Conservation (phyloP, 2,797 vertebrate genomes). For the Parotocinclus haroldoi region DNA sequence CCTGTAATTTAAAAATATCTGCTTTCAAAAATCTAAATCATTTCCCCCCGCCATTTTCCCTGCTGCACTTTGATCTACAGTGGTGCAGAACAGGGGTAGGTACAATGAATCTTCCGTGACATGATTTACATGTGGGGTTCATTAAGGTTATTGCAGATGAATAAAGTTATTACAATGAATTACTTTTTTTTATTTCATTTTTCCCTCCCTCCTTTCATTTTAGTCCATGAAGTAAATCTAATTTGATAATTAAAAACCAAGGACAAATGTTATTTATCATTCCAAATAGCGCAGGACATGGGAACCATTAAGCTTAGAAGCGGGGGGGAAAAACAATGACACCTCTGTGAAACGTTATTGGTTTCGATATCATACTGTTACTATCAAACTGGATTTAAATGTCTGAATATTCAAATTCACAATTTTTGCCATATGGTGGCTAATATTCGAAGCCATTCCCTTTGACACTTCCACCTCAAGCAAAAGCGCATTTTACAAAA, state of each 20-base stretch:
- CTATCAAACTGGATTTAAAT: neutral
- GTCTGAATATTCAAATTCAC: conserved; percentile 25
- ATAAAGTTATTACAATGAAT: conserved; percentile 64
- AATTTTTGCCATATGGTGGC: conserved; percentile 47
- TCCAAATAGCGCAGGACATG: conserved; percentile 38
- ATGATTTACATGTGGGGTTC: conserved; percentile 65
- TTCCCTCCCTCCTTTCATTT: conserved; percentile 13
- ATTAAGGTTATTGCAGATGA: conserved; percentile 72
- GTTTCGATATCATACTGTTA: conserved; percentile 29
- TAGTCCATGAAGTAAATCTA: conserved; percentile 48
- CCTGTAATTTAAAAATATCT: conserved; percentile 70
- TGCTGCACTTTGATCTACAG: conserved; percentile 72
- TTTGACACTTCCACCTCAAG: conserved; percentile 27
- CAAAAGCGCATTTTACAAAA: neutral
- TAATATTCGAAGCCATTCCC: conserved; percentile 39
- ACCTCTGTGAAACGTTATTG: conserved; percentile 33
- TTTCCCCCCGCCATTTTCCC: conserved; percentile 68
- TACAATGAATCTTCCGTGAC: conserved; percentile 68
- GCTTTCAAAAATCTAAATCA: conserved; percentile 76
- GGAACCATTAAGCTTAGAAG: conserved; percentile 43
- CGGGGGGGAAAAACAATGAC: conserved; percentile 32
- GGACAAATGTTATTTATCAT: conserved; percentile 53
- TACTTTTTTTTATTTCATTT: conserved; percentile 29
- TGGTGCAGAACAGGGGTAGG: conserved; percentile 57
- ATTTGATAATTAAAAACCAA: conserved; percentile 61